Evolutionary conservation across 1,140 invertebrate genomes (phyloP), one percentile per base, ranked within the genome.

Genomic region (Heliconius hewitsoni): DNA sequence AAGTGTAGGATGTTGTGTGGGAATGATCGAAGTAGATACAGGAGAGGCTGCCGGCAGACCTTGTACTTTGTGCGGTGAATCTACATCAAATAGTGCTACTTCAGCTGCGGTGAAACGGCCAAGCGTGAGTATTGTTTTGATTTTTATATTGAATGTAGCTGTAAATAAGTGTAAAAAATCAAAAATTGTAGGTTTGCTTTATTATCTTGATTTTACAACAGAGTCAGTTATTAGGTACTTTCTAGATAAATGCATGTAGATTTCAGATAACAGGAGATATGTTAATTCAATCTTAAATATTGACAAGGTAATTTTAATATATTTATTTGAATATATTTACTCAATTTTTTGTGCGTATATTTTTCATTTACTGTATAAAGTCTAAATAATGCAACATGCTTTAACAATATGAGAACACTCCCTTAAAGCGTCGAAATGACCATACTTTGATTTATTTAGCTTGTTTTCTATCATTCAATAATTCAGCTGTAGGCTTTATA

Each of bases 11-110:
- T 92, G 88, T 73, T 95, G 94, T 82, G 82, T 93, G 42, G 93
- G 92, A 13, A 89, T 95, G 87, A 91, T 95, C 77, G 91, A 92
- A 70, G 83, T 94, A 76, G 93, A 94, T 66, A 85, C 89, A 2
- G 91, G 90, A 1, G 94, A 94, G 76, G 87, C 89, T 84, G 86
- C 89, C 23, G 87, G 87, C 74, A 88, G 88, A 84, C 89, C 89
- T 42, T 95, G 89, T 76, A 86, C 87, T 30, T 87, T 90, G n/a
- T 95, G 93, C 80, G 91, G 91, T 18, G 91, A 94, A 75, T 93
- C 91, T n/a, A 92, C 90, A 3, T 92, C 91, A 37, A 90, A 92
- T 76, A 88, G 80, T 79, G 85, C 90, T n/a, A 88, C 89, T 76
- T 88, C 88, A 52, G 91, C 83, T 71, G 78, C 86, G 75, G 71